Evolutionary conservation across 2,113 vertebrate genomes (phyloP).

Genomic region (Limnothrissa miodon): DNA sequence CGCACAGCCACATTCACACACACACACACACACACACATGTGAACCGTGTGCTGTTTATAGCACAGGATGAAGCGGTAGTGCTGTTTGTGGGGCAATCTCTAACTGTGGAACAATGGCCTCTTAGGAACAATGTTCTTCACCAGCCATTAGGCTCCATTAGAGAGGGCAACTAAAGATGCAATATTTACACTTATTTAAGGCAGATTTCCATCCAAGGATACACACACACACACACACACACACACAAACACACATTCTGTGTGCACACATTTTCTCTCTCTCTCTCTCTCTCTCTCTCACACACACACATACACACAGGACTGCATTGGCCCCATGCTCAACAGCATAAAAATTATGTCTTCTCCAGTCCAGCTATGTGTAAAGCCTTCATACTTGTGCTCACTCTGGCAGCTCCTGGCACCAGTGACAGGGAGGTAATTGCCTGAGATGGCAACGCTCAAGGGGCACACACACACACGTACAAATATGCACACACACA

Average conservation of each 20-base stretch:
- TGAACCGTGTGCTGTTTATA: not conserved
- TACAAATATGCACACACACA: no score
- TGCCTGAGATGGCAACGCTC: not conserved
- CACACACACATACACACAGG: not conserved
- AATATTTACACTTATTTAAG: not conserved
- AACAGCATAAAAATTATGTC: not conserved
- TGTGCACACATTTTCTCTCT: no score
- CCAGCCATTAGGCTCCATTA: not conserved
- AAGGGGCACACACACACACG: not conserved
- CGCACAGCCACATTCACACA: not conserved
- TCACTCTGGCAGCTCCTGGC: not conserved
- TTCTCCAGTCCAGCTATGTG: not conserved
- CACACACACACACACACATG: not conserved
- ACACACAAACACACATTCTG: not conserved
- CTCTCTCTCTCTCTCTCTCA: no score
- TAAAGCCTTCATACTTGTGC: not conserved
- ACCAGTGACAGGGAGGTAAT: slow-evolving; percentile 1
- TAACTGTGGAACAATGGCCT: not conserved
- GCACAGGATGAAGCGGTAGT: not conserved
- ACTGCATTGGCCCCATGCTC: not conserved
- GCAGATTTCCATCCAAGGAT: not conserved
- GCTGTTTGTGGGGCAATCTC: not conserved
- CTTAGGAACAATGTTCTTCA: not conserved
- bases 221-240: not conserved
- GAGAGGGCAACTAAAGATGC: not conserved